Evolutionary conservation across 2,797 vertebrate genomes (phyloP).

Genomic region (Monodelphis domestica): DNA sequence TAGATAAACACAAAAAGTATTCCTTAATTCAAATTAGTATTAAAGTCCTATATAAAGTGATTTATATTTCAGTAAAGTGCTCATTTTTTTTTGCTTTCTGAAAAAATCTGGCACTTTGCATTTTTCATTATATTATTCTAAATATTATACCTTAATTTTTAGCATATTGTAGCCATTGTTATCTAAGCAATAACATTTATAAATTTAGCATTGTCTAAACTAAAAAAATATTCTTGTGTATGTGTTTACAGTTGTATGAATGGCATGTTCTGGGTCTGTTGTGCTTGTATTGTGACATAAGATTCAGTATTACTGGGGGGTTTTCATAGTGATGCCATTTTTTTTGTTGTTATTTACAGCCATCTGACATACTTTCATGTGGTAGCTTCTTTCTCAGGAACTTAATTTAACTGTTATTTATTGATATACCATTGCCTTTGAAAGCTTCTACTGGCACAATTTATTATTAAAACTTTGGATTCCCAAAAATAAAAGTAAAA

Average conservation of each 20-base stretch:
- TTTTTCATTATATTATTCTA: slow-evolving; percentile 84
- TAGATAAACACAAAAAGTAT: slow-evolving; percentile 83
- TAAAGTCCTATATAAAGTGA: slow-evolving; percentile 85
- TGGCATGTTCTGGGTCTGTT: slow-evolving; percentile 91
- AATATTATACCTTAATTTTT: slow-evolving; percentile 85
- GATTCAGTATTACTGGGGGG: slow-evolving; percentile 94
- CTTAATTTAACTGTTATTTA: slow-evolving; percentile 91
- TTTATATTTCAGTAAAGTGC: slow-evolving; percentile 84
- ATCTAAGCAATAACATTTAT: slow-evolving; percentile 83
- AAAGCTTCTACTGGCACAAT: slow-evolving; percentile 90
- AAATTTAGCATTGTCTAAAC: slow-evolving; percentile 83
- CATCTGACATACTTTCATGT: slow-evolving; percentile 86
- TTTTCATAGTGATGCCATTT: slow-evolving; percentile 83
- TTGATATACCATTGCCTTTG: slow-evolving; percentile 90
- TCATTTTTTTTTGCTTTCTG: slow-evolving; percentile 81
- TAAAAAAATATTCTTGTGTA: slow-evolving; percentile 86
- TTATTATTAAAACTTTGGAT: slow-evolving; percentile 88
- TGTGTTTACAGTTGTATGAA: slow-evolving; percentile 95
- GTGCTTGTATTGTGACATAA: slow-evolving; percentile 93
- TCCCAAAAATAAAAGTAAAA: too few species aligned
- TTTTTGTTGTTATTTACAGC: slow-evolving; percentile 85
- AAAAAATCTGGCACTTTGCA: slow-evolving; percentile 82
- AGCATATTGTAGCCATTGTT: slow-evolving; percentile 84
- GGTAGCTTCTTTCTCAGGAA: slow-evolving; percentile 91
- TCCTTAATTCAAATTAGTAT: slow-evolving; percentile 85